phyloP scores from a whole-genome alignment of 1,140 invertebrate species.

The Chrysoperla carnea region DNA sequence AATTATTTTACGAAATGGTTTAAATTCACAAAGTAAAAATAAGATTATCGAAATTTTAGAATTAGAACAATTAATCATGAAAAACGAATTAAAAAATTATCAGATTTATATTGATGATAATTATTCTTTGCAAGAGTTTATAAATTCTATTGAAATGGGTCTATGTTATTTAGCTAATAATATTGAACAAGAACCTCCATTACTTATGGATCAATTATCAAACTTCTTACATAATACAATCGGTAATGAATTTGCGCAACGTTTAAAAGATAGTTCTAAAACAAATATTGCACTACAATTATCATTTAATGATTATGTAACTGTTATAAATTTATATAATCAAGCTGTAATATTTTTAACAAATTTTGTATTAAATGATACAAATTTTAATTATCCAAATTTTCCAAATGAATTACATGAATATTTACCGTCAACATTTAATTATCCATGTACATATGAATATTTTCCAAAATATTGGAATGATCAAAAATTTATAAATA shows the following conservation, averaged over 20 bases:
- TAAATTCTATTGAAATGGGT: conserved; percentile 26
- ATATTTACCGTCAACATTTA: conserved; percentile 20
- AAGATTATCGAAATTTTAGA: conserved; percentile 7
- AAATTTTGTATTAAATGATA: conserved; percentile 35
- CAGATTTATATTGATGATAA: conserved; percentile 11
- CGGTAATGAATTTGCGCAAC: conserved; percentile 44
- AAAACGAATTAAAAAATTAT: conserved; percentile 18
- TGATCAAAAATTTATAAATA: conserved; percentile 6
- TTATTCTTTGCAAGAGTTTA: conserved; percentile 4
- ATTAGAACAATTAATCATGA: conserved; percentile 4
- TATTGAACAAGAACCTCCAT: conserved; percentile 26
- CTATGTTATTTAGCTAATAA: conserved; percentile 37
- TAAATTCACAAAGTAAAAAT: conserved; percentile 13
- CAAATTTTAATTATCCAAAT: conserved; percentile 21
- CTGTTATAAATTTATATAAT: conserved; percentile 42
- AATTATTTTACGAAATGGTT: conserved; percentile 22
- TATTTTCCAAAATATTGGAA: conserved; percentile 35
- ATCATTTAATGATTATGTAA: conserved; percentile 32
- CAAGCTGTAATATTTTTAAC: conserved; percentile 37
- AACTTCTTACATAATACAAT: conserved; percentile 34
- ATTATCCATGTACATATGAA: conserved; percentile 28
- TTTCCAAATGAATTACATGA: conserved; percentile 31
- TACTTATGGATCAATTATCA: conserved; percentile 37
- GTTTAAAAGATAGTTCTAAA: conserved; percentile 28
- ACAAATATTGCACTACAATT: conserved; percentile 25